Conservation (phyloP, 2,888 invertebrate species). For the Eustalomyia histrio region DNA sequence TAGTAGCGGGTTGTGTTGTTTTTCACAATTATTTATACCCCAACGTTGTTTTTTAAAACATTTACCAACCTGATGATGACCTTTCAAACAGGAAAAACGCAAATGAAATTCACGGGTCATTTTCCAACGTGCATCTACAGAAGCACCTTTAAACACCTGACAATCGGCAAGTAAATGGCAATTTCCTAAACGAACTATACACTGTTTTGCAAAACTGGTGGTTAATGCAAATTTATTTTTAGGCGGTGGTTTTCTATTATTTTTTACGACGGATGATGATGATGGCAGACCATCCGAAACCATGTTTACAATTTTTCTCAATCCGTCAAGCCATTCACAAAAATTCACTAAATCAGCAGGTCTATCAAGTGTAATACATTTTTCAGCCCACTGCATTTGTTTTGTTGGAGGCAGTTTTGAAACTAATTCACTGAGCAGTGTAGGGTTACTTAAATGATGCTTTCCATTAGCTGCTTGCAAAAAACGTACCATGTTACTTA, state of each 20-base stretch:
- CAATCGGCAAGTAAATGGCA: slow-evolving; percentile 11
- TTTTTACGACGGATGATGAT: background rate
- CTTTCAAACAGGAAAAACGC: slow-evolving; percentile 49
- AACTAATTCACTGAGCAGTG: slow-evolving; percentile 39
- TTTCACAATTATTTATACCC: slow-evolving; percentile 22
- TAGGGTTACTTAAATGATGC: slow-evolving; percentile 25
- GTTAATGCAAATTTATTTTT: background rate
- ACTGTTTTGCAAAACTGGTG: background rate
- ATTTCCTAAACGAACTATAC: background rate
- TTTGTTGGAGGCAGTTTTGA: too few relatives aligned
- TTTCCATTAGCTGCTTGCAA: slow-evolving; percentile 8
- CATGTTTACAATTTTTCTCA: too few relatives aligned
- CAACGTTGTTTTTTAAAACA: slow-evolving; percentile 32
- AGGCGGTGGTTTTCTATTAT: background rate
- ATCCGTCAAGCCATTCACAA: too few relatives aligned
- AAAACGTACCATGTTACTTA: too few relatives aligned
- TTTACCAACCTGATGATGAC: slow-evolving; percentile 27
- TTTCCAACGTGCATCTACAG: slow-evolving; percentile 39
- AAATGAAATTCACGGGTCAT: slow-evolving; percentile 20
- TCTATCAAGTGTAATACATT: too few relatives aligned
- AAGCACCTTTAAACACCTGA: slow-evolving; percentile 8
- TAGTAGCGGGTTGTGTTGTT: slow-evolving; percentile 10
- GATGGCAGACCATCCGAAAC: too few relatives aligned
- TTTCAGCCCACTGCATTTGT: too few relatives aligned
- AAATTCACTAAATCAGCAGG: too few relatives aligned